A percentile compares a stretch with the other conserved stretches of the same genome.
Conservation (phyloP, 2,888 invertebrate genomes). For the Orchestes rusci region DNA sequence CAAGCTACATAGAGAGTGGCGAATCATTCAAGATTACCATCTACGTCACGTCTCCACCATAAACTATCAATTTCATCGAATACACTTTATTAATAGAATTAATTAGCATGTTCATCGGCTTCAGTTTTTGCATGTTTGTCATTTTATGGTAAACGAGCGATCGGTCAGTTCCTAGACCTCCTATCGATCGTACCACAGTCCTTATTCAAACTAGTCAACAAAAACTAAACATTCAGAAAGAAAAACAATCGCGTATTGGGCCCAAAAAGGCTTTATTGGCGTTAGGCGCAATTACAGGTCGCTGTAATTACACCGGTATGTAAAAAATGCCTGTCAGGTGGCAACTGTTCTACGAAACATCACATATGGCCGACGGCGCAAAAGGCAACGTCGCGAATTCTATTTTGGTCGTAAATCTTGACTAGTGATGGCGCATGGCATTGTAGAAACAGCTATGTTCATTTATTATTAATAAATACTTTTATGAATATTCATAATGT, state of each 20-base stretch:
- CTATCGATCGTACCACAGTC: constrained; percentile 4
- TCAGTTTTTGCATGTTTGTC: too few species aligned
- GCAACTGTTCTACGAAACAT: constrained; percentile 18
- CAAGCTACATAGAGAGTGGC: too few species aligned
- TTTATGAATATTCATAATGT: too few species aligned
- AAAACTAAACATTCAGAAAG: constrained; percentile 6
- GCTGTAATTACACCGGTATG: constrained; percentile 28
- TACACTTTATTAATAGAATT: too few species aligned
- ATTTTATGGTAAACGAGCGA: not conserved
- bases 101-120: too few species aligned
- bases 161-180: constrained; percentile 6
- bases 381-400: constrained; percentile 16
- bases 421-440: constrained; percentile 10
- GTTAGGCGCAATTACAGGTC: constrained; percentile 17
- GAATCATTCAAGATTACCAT: too few species aligned
- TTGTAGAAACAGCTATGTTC: too few species aligned
- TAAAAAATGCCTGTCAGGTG: constrained; percentile 35
- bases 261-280: constrained; percentile 18
- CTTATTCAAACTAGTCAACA: constrained; percentile 3
- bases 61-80: too few species aligned
- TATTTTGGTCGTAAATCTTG: constrained; percentile 18
- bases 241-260: constrained; percentile 11
- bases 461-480: too few species aligned
- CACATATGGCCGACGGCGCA: constrained; percentile 16
- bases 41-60: too few species aligned